Evolutionary conservation across 1,140 invertebrate genomes (phyloP).

Genomic region (Orchestia grillus): DNA sequence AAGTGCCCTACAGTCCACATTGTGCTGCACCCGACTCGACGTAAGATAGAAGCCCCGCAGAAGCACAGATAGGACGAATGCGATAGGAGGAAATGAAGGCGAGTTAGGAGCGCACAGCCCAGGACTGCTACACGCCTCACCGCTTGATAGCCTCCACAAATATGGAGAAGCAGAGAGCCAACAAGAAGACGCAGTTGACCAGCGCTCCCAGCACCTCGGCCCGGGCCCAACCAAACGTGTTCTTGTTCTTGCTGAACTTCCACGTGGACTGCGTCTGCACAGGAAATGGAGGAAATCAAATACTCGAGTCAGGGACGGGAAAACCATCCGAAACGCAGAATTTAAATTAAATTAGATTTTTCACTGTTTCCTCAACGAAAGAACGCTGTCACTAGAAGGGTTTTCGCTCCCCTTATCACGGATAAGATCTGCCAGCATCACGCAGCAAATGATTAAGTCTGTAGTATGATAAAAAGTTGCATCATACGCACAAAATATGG

Average conservation of each 20-base stretch:
- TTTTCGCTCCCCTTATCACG: not conserved
- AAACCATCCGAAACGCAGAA: not conserved
- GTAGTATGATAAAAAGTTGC: too few species aligned
- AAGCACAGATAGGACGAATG: not conserved
- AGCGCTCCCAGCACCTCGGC: constrained; percentile 92
- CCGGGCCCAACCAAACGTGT: constrained; percentile 94
- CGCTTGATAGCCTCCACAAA: constrained; percentile 90
- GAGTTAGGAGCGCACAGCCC: not conserved
- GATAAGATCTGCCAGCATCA: not conserved
- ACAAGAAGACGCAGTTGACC: constrained; percentile 91
- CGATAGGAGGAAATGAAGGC: not conserved
- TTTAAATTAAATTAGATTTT: not conserved
- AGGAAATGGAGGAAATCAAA: not conserved
- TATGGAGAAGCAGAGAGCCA: constrained; percentile 92
- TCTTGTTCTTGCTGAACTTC: constrained; percentile 87
- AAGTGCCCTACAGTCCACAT: too few species aligned
- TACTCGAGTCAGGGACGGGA: not conserved
- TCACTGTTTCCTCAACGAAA: not conserved
- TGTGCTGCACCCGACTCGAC: too few species aligned
- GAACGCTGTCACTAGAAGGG: not conserved
- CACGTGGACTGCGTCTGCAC: constrained; percentile 88
- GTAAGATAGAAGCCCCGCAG: too few species aligned
- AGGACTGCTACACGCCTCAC: constrained; percentile 66
- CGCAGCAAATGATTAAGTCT: too few species aligned
- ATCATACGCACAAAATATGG: too few species aligned